Evolutionary conservation across 2,113 vertebrate genomes (phyloP).

Genomic region (Heteronetta atricapilla): DNA sequence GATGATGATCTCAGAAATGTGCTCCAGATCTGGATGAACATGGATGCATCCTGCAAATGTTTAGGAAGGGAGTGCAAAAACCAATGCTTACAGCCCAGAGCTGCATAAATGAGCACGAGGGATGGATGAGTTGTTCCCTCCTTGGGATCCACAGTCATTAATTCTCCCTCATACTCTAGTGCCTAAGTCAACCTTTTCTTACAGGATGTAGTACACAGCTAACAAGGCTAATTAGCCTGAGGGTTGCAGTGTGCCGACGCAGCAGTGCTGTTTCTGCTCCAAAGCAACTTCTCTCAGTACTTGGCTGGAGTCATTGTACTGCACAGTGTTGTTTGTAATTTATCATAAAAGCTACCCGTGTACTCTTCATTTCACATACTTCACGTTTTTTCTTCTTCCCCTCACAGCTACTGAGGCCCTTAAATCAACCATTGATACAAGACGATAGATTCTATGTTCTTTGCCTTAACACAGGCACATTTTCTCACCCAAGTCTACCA

Average conservation of each 20-base stretch:
- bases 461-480: neutral
- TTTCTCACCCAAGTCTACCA: neutral
- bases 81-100: neutral
- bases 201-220: neutral
- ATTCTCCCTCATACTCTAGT: neutral
- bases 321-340: neutral
- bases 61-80: neutral
- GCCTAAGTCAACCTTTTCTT: neutral
- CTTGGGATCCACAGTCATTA: neutral
- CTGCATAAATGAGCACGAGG: neutral
- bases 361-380: neutral
- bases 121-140: neutral
- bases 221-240: neutral
- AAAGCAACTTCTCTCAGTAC: neutral
- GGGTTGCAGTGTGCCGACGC: neutral
- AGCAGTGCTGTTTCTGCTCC: neutral
- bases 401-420: neutral
- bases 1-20: neutral
- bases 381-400: neutral
- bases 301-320: neutral
- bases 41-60: neutral
- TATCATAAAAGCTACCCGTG: neutral
- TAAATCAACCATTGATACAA: neutral
- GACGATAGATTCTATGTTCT: neutral
- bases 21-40: neutral